Percentiles rank a stretch among this genome's conserved stretches.
These are phyloP conservation scores for Elephantulus edwardii DNA, from an alignment of 2,113 vertebrate genomes.

Conservation along the genomic window DNA sequence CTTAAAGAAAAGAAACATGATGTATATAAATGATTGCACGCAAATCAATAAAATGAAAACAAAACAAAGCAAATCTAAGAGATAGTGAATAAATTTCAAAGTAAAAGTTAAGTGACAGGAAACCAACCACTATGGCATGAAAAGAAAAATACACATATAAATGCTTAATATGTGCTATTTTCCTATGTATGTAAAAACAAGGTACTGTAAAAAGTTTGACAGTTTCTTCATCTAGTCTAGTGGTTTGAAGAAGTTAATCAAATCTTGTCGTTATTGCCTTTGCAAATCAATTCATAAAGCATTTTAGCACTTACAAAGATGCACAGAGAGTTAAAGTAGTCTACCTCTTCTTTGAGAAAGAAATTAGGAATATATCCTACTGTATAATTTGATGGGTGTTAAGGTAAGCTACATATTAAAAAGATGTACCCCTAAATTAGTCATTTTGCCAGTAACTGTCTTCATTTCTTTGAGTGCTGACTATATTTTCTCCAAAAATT, in stretches of 20 bases:
- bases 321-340: not conserved
- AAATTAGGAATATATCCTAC: not conserved
- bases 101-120: constrained; percentile 2
- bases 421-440: not conserved
- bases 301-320: not conserved
- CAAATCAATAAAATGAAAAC: no score
- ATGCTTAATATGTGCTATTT: not conserved
- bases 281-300: not conserved
- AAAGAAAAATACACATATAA: not conserved
- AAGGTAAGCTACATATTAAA: not conserved
- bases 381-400: not conserved
- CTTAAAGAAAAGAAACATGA: no score
- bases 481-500: not conserved
- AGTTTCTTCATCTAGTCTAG: not conserved
- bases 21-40: no score
- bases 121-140: not conserved
- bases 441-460: not conserved
- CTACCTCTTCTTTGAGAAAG: not conserved
- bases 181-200: not conserved
- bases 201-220: not conserved
- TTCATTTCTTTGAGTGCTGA: constrained; percentile 29
- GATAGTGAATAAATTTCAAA: not conserved
- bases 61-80: not conserved
- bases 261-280: not conserved
- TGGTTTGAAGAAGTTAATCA: not conserved